Percentiles rank a stretch among this genome's conserved stretches.
Conservation (phyloP, 1,140 invertebrate genomes). For the Carcinoscorpius rotundicauda region DNA sequence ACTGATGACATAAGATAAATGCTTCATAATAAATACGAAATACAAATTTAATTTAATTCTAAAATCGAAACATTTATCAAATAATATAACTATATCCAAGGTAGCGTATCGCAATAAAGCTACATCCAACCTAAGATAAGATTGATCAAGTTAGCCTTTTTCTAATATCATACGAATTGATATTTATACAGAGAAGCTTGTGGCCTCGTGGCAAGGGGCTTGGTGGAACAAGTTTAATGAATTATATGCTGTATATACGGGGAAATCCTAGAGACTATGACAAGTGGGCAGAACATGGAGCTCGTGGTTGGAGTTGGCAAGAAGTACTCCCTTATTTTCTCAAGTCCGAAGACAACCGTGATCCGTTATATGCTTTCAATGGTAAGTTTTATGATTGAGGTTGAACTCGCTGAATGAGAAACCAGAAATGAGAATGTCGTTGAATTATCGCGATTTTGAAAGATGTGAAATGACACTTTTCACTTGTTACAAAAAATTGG, state of each 20-base stretch:
- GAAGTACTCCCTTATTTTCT: constrained; percentile 78
- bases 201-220: constrained; percentile 71
- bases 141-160: background rate
- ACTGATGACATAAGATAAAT: too few species aligned
- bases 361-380: constrained; percentile 39
- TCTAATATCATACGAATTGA: background rate
- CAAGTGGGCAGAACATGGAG: constrained; percentile 76
- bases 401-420: too few species aligned
- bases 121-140: background rate
- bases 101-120: background rate
- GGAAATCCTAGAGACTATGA: constrained; percentile 90
- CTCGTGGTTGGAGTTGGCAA: constrained; percentile 79
- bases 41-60: background rate
- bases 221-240: constrained; percentile 70
- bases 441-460: too few species aligned
- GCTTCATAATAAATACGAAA: too few species aligned
- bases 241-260: constrained; percentile 92
- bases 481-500: too few species aligned
- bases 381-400: background rate
- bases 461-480: too few species aligned
- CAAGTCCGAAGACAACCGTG: constrained; percentile 76
- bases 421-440: too few species aligned
- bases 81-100: background rate
- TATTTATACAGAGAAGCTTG: constrained; percentile 49
- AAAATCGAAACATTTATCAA: background rate